Percentiles rank a stretch among this genome's conserved stretches.
These are phyloP conservation scores for Aplocera efformata DNA, from an alignment of 2,888 invertebrate species.

Conservation along the genomic window DNA sequence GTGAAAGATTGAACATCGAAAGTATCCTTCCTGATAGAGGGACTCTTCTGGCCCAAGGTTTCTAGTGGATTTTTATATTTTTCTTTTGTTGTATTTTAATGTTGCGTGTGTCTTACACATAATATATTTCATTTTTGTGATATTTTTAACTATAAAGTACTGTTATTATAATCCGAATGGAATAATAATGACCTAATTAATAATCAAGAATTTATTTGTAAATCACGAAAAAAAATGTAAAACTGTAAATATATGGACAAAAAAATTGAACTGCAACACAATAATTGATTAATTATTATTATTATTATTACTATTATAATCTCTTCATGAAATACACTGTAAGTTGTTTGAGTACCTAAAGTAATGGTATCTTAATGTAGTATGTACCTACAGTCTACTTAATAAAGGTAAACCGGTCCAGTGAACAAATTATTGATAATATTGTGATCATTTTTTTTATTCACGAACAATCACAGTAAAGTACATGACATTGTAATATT, in stretches of 20 bases:
- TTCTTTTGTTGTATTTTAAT: constrained; percentile 80
- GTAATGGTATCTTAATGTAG: constrained; percentile 71
- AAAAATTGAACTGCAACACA: constrained; percentile 78
- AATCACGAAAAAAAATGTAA: constrained; percentile 79
- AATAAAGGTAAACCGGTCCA: constrained; percentile 75
- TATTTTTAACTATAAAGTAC: constrained; percentile 82
- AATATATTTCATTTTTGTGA: constrained; percentile 82
- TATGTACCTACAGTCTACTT: constrained; percentile 70
- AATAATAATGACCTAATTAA: constrained; percentile 80
- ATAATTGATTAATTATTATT: constrained; percentile 58
- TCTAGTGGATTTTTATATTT: constrained; percentile 79
- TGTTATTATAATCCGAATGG: constrained; percentile 79
- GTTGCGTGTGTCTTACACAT: constrained; percentile 82
- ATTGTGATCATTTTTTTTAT: constrained; percentile 80
- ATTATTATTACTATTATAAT: constrained; percentile 58
- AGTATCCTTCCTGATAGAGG: constrained; percentile 81
- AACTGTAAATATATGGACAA: constrained; percentile 81
- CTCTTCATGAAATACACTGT: constrained; percentile 75
- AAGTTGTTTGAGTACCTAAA: constrained; percentile 75
- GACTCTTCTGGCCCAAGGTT: constrained; percentile 79
- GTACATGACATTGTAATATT: constrained; percentile 82
- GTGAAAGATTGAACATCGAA: constrained; percentile 79
- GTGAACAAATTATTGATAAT: constrained; percentile 80
- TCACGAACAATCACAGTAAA: constrained; percentile 77
- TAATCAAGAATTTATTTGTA: constrained; percentile 81